Conservation (phyloP, 2,113 vertebrate genomes). For the Ondatra zibethicus region DNA sequence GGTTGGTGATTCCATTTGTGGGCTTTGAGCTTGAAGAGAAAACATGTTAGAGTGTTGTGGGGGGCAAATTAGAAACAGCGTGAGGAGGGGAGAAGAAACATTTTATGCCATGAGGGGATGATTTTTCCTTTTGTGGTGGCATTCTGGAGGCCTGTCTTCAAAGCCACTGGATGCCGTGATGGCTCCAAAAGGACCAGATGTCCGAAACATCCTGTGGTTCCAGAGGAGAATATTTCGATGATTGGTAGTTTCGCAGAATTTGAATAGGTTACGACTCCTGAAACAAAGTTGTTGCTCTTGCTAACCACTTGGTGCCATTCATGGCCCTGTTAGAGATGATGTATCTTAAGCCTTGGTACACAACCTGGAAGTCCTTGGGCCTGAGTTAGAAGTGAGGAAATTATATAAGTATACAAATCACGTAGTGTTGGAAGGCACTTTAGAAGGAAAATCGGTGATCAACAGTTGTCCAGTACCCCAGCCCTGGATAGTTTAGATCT, state of each 20-base stretch:
- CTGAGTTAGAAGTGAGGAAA: conserved; percentile 79
- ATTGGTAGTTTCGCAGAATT: conserved; percentile 59
- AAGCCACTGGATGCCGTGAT: conserved; percentile 27
- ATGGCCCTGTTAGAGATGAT: conserved; percentile 63
- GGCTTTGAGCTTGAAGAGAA: conserved; percentile 67
- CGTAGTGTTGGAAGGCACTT: conserved; percentile 44
- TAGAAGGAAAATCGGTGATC: conserved; percentile 80
- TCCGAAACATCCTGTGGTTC: conserved; percentile 63
- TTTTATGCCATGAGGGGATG: conserved; percentile 71
- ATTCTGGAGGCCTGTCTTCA: neutral
- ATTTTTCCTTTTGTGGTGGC: conserved; percentile 58
- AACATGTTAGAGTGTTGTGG: conserved; percentile 56
- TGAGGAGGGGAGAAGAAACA: conserved; percentile 66
- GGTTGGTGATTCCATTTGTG: conserved; percentile 63
- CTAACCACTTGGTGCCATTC: conserved; percentile 49
- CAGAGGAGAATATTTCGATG: conserved; percentile 68
- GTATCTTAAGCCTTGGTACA: conserved; percentile 59
- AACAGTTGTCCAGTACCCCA: conserved; percentile 88
- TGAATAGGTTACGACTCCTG: conserved; percentile 66
- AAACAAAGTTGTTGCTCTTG: conserved; percentile 72
- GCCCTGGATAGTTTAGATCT: conserved; percentile 88
- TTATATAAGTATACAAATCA: conserved; percentile 66
- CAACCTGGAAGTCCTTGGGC: conserved; percentile 71
- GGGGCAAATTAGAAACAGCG: conserved; percentile 69
- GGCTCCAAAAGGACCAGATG: conserved; percentile 65